A percentile compares a stretch with the other conserved stretches of the same genome.
Conservation (phyloP, 2,797 vertebrate genomes). For the Myotis myotis region DNA sequence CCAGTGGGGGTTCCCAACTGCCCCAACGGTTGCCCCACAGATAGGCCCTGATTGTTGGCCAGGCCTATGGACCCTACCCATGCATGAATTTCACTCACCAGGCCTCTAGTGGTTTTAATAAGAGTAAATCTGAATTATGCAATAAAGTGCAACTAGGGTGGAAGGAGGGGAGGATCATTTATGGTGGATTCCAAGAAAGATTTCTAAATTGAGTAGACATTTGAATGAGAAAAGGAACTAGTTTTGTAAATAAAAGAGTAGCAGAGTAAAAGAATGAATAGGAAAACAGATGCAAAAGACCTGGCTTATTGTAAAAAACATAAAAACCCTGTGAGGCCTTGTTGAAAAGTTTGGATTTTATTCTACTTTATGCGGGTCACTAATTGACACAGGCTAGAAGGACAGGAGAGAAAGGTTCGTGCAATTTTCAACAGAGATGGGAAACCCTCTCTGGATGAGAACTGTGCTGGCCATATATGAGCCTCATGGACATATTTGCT, state of each 20-base stretch:
- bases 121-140: background rate
- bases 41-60: too few relatives aligned
- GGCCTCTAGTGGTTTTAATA: background rate
- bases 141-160: rapidly evolving
- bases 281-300: background rate
- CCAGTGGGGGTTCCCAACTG: too few relatives aligned
- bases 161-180: background rate
- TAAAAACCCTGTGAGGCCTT: background rate
- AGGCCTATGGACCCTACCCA: too few relatives aligned
- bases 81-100: too few relatives aligned
- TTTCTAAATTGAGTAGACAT: background rate
- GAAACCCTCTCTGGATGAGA: background rate
- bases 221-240: background rate
- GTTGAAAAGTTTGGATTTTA: background rate
- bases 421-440: background rate
- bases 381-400: background rate
- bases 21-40: too few relatives aligned
- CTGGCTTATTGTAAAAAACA: too few relatives aligned
- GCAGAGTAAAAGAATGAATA: background rate
- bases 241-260: background rate
- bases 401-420: too few relatives aligned
- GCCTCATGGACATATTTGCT: background rate
- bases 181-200: background rate
- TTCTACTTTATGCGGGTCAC: background rate
- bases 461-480: background rate